Percentiles rank a stretch among this genome's conserved stretches.
Evolutionary conservation across 2,113 vertebrate genomes (phyloP).

Genomic region (Taurulus bubalis): DNA sequence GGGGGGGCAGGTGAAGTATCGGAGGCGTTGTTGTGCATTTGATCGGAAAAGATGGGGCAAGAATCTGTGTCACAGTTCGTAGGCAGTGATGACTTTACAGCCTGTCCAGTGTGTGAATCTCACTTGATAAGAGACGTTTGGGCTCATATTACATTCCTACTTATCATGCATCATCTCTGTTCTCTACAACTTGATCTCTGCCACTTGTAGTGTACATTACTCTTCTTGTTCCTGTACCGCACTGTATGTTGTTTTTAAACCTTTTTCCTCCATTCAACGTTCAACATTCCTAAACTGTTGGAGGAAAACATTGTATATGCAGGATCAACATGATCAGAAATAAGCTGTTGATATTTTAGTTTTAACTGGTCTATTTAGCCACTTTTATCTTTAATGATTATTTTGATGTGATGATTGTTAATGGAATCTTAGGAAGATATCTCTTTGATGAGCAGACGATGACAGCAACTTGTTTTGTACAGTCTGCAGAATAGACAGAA

Average conservation of each 20-base stretch:
- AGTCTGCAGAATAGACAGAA: neutral
- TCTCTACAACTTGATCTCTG: neutral
- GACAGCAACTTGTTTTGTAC: conserved; percentile 27
- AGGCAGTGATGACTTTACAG: conserved; percentile 13
- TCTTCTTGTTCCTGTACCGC: neutral
- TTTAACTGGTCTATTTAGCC: neutral
- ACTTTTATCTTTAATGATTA: neutral
- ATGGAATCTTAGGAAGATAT: neutral
- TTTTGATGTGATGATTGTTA: neutral
- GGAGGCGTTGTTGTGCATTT: conserved; percentile 35
- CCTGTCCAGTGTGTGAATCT: conserved; percentile 11
- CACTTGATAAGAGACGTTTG: neutral
- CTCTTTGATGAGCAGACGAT: neutral
- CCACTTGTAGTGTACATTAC: too few species aligned
- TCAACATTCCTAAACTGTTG: neutral
- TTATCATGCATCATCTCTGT: neutral
- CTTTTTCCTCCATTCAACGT: neutral
- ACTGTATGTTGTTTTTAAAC: neutral
- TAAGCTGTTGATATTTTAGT: neutral
- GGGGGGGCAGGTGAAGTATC: conserved; percentile 43
- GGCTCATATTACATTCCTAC: neutral
- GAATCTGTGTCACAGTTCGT: conserved; percentile 19
- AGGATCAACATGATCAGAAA: neutral
- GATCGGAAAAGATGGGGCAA: conserved; percentile 26
- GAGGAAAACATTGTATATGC: neutral